Evolutionary conservation across 2,888 invertebrate species (phyloP), one percentile per base, ranked within the genome.

Genomic region (Stenoptilia bipunctidactyla): DNA sequence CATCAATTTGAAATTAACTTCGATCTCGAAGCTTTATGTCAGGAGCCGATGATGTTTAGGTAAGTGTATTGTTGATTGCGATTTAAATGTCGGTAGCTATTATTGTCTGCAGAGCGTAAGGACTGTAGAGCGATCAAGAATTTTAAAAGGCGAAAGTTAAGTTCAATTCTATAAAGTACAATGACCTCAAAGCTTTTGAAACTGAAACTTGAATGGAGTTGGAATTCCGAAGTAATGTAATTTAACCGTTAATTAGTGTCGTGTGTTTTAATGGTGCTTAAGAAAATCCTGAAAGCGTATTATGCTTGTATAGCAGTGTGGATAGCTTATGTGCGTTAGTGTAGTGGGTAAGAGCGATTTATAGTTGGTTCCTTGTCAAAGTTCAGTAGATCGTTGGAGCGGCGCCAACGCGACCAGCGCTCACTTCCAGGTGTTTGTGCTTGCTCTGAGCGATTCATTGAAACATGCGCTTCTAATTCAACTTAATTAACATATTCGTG

Each of bases 321-420:
- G 37, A 36, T 37, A 42, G 40, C 44, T 41, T 40, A 41, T 42
- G 43, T 46, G 45, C 49, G 48, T 51, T 48, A 55, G 52, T 50
- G 48, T 48, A 46, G 51, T 48, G 56, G n/a, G 56, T 57, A 55
- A 55, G 55, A 52, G 66, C 58, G 64, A 69, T 69, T 69, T 68
- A 60, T 61, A 58, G 60, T 51, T 55, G 56, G 56, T 58, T 60
- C 57, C 58, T 74, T 75, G 76, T 76, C 77, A 82, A 80, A 82
- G 82, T 80, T 82, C 79, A 82, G 73, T 82, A 52, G 80, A 70
- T 30, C 30, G 64, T 79, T 82, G 80, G 80, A 77, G 58, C 43
- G 46, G 48, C 49, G 80, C 82, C 82, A 80, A 77, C 50, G 60
- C 66, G 66, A 66, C 67, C 70, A 63, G 20, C 20, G 47, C 55